Conservation (phyloP, 2,888 invertebrate species). For the Drosophila fulvimacula region DNA sequence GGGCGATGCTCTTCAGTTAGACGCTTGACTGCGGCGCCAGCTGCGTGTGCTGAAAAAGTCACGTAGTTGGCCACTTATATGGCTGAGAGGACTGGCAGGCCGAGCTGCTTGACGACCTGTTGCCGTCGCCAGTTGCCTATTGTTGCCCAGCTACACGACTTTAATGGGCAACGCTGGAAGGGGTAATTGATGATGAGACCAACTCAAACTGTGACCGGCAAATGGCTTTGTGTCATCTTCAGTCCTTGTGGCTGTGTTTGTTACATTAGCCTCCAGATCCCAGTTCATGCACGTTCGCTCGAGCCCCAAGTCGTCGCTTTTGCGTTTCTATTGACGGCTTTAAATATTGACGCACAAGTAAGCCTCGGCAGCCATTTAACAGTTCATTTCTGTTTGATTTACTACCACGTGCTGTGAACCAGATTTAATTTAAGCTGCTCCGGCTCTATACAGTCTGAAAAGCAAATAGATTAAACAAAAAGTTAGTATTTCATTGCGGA, state of each 20-base stretch:
- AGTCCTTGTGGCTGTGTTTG: slow-evolving; percentile 22
- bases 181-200: slow-evolving; percentile 65
- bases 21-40: slow-evolving; percentile 29
- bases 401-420: slow-evolving; percentile 32
- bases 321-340: slow-evolving; percentile 14
- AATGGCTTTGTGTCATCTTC: slow-evolving; percentile 32
- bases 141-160: slow-evolving; percentile 26
- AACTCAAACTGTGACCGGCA: slow-evolving; percentile 25
- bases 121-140: slow-evolving; percentile 36
- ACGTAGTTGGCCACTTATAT: slow-evolving; percentile 65
- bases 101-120: slow-evolving; percentile 50
- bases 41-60: slow-evolving; percentile 64
- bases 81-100: slow-evolving; percentile 12
- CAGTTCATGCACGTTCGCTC: slow-evolving; percentile 59
- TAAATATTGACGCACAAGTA: slow-evolving; percentile 45
- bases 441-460: slow-evolving; percentile 41
- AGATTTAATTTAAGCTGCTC: slow-evolving; percentile 20
- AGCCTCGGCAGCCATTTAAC: slow-evolving; percentile 63
- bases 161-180: slow-evolving; percentile 45
- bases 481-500: slow-evolving; percentile 43
- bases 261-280: slow-evolving; percentile 45
- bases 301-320: neutral
- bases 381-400: slow-evolving; percentile 69
- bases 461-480: slow-evolving; percentile 15
- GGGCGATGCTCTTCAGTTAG: slow-evolving; percentile 19